A percentile compares a stretch with the other conserved stretches of the same genome.
Evolutionary conservation across 2,797 vertebrate species (phyloP).

Genomic region (Lophotriccus pileatus): DNA sequence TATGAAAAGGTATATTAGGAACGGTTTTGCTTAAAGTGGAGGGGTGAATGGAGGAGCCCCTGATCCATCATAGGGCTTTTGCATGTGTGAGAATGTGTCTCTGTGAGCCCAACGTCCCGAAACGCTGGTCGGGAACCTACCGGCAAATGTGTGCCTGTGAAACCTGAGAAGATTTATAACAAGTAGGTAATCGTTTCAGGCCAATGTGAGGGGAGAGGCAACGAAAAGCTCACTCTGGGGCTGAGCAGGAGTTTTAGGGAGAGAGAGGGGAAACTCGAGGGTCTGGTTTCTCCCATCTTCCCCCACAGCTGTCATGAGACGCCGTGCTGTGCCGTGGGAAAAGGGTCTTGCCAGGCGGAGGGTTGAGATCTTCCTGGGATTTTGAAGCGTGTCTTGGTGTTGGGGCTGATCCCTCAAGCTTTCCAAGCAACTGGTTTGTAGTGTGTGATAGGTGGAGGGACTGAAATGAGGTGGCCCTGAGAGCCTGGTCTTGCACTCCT

Average conservation of each 20-base stretch:
- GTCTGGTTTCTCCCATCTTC: conserved; percentile 52
- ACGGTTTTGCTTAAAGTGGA: conserved; percentile 57
- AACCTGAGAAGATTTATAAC: conserved; percentile 84
- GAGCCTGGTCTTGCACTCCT: not conserved
- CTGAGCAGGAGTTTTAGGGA: conserved; percentile 30
- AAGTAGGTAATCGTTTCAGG: conserved; percentile 81
- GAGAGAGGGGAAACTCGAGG: conserved; percentile 1
- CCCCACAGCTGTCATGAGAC: not conserved
- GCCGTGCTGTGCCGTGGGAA: not conserved
- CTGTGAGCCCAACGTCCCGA: conserved; percentile 39
- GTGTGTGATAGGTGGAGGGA: not conserved
- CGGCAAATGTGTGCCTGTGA: conserved; percentile 77
- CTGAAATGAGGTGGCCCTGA: not conserved
- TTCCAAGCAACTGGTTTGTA: rapidly evolving
- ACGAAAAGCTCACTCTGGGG: conserved; percentile 72
- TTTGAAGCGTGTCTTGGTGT: conserved; percentile 12
- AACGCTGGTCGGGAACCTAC: conserved; percentile 55
- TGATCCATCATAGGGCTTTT: conserved; percentile 27
- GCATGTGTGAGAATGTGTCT: conserved; percentile 56
- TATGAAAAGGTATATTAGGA: conserved; percentile 59
- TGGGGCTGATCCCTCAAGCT: rapidly evolving
- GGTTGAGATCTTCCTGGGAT: conserved; percentile 8
- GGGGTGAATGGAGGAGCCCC: conserved; percentile 57
- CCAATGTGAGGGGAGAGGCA: conserved; percentile 54
- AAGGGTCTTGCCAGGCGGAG: not conserved